A percentile compares a stretch with the other conserved stretches of the same genome.
These are phyloP conservation scores for Catagonus wagneri DNA, from an alignment of 2,113 vertebrate genomes.

Conservation along the genomic window DNA sequence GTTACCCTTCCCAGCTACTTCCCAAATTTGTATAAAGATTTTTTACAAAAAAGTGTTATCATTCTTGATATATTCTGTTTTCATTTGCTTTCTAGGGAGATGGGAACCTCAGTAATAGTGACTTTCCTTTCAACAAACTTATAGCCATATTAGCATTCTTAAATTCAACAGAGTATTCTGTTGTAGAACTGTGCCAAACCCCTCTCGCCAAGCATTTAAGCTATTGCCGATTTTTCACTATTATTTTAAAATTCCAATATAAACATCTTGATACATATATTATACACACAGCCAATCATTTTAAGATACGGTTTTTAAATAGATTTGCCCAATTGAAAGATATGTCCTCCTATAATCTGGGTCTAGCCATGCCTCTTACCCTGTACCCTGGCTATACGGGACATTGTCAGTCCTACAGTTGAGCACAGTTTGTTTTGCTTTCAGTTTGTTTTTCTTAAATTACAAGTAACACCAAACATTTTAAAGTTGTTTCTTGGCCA, in stretches of 20 bases:
- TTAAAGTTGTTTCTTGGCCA: background rate
- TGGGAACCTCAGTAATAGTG: background rate
- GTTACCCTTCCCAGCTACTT: background rate
- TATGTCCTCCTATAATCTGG: background rate
- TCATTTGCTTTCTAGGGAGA: background rate
- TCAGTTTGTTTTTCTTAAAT: conserved; percentile 8
- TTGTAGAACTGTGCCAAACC: background rate
- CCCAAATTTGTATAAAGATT: background rate
- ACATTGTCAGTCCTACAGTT: background rate
- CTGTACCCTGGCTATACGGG: background rate
- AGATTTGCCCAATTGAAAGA: background rate
- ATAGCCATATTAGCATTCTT: background rate
- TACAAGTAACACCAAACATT: background rate
- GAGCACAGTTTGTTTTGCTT: background rate
- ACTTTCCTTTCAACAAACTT: background rate
- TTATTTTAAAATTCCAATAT: conserved; percentile 29
- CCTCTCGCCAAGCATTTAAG: background rate
- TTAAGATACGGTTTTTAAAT: background rate
- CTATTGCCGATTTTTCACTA: background rate
- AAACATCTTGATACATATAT: background rate
- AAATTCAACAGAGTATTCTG: background rate
- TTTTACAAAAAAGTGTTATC: background rate
- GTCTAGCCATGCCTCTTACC: background rate
- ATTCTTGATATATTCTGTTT: background rate
- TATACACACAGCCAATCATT: background rate